phyloP scores from a whole-genome alignment of 2,888 invertebrate genomes.

The Noctua janthe region DNA sequence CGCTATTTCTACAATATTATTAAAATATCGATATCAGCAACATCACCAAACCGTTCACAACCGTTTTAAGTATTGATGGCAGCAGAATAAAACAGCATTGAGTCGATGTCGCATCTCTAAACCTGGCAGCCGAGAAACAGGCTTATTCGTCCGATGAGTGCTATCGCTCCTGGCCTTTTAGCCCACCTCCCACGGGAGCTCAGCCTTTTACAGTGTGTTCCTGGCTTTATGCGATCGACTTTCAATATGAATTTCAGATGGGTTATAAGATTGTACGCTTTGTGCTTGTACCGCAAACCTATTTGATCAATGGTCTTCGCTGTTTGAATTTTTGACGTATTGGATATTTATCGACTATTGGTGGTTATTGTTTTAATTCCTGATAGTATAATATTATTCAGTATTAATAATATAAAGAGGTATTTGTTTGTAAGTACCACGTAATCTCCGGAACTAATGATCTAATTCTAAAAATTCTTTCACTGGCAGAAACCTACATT shows the following conservation, averaged over 20 bases:
- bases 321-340: conserved; percentile 71
- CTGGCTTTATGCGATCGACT: conserved; percentile 86
- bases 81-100: conserved; percentile 89
- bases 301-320: conserved; percentile 83
- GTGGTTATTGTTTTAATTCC: neutral
- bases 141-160: conserved; percentile 90
- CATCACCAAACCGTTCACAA: conserved; percentile 82
- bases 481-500: too few species aligned
- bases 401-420: too few species aligned
- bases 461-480: too few species aligned
- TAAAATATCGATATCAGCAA: conserved; percentile 66
- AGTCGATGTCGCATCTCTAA: conserved; percentile 88
- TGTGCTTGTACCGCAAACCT: conserved; percentile 80
- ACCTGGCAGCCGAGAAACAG: conserved; percentile 89
- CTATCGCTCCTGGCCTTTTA: conserved; percentile 86
- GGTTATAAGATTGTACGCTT: conserved; percentile 86
- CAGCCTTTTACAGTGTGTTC: conserved; percentile 88
- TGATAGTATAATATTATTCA: too few species aligned
- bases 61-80: conserved; percentile 89
- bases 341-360: conserved; percentile 12
- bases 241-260: conserved; percentile 89
- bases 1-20: neutral
- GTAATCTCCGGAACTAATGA: too few species aligned
- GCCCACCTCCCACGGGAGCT: conserved; percentile 84
- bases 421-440: too few species aligned